Conservation (phyloP, 2,113 vertebrate species). For the Periophthalmodon schlosseri region DNA sequence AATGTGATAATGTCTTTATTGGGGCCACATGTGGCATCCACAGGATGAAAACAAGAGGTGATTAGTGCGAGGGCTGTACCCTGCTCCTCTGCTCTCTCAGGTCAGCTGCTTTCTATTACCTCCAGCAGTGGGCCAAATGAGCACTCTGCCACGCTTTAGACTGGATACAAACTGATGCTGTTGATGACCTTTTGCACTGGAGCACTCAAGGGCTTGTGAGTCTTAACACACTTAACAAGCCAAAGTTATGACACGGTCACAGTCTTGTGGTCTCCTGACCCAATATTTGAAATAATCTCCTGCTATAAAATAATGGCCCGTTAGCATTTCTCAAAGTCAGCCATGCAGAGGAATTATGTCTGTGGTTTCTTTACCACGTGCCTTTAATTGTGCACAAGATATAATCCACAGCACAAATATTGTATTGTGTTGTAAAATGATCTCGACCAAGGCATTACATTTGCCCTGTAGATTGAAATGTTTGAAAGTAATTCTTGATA, state of each 20-base stretch:
- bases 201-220: constrained; percentile 24
- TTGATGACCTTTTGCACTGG: constrained; percentile 47
- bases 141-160: constrained; percentile 67
- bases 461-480: neutral
- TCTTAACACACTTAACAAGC: constrained; percentile 19
- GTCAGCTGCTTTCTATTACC: constrained; percentile 76
- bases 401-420: constrained; percentile 45
- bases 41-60: constrained; percentile 71
- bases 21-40: constrained; percentile 69
- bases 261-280: constrained; percentile 15
- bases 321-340: constrained; percentile 56
- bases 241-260: constrained; percentile 37
- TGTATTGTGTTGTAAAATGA: constrained; percentile 40
- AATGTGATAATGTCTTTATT: constrained; percentile 53
- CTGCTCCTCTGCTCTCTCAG: constrained; percentile 63
- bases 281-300: constrained; percentile 21
- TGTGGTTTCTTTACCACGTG: constrained; percentile 58
- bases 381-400: constrained; percentile 43
- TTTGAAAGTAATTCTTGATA: neutral
- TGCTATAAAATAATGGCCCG: constrained; percentile 40
- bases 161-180: constrained; percentile 56
- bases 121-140: constrained; percentile 42
- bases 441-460: neutral
- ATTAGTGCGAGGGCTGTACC: constrained; percentile 60
- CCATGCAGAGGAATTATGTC: constrained; percentile 38